Evolutionary conservation across 2,797 vertebrate species (phyloP), one percentile per base, ranked within the genome.

Genomic region (Euthynnus affinis): DNA sequence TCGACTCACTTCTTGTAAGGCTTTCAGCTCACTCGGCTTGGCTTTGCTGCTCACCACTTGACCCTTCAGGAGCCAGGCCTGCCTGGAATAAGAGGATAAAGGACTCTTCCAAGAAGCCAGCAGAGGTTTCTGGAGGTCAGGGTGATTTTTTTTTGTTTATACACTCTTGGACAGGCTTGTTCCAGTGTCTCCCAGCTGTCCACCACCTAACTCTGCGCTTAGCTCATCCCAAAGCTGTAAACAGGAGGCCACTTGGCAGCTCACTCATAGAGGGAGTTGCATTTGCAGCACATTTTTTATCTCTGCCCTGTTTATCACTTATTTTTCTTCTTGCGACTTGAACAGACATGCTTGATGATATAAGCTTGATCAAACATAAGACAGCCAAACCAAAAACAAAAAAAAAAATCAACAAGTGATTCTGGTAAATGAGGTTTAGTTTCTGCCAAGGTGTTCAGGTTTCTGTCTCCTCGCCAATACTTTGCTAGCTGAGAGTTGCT

Each of bases 211-310:
- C 42, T 66, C 14, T 6, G n/a, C 14, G 2, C 74, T 83, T 73
- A 87, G 52, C 70, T 89, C 84, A 75, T 82, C 29, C 61, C 52
- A 10, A 58, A 71, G 73, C 72, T 81, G 87, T 78, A 86, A 91
- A 84, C 86, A 85, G 22, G 61, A 86, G 72, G 25, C 48, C 49
- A 40, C 17, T 73, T 81, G 80, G 74, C 71, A 71, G 66, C 37
- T 59, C 29, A 17, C 46, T 59, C 23, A 37, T 29, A 51, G 55
- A 51, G 25, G 18, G 58, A 74, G 58, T 60, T 76, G 71, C 49
- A 34, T 37, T 74, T 13, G 34, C 63, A 59, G 59, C 37, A 25
- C 22, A 67, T 76, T 80, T 63, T 63, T 60, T 29, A 37, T 71
- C 23, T 51, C 9, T 58, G 9, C 58, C 51, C 10, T 67, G 56